Evolutionary conservation across 2,888 invertebrate species (phyloP).

Genomic region (Tetheella fluctuosa): DNA sequence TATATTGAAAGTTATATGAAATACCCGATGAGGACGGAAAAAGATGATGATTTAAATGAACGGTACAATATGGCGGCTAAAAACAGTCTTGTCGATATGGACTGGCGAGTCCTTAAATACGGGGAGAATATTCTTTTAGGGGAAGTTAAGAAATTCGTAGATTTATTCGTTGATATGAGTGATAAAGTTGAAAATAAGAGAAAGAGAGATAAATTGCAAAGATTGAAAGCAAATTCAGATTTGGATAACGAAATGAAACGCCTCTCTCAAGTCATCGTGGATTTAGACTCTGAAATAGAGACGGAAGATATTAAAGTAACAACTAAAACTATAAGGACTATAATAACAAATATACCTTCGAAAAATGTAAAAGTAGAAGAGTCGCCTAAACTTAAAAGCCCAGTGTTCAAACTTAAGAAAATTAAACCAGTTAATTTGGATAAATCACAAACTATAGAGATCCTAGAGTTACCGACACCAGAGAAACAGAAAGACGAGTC

Average conservation of each 20-base stretch:
- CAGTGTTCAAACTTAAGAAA: slow-evolving; percentile 70
- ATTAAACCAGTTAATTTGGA: slow-evolving; percentile 68
- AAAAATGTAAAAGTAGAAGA: slow-evolving; percentile 50
- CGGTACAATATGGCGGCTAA: slow-evolving; percentile 70
- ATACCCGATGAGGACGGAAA: slow-evolving; percentile 43
- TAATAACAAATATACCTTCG: slow-evolving; percentile 33
- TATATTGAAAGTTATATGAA: slow-evolving; percentile 70
- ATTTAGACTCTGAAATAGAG: slow-evolving; percentile 64
- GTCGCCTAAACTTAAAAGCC: slow-evolving; percentile 56
- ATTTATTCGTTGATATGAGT: slow-evolving; percentile 57
- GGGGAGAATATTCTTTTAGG: slow-evolving; percentile 78
- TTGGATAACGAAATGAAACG: slow-evolving; percentile 78
- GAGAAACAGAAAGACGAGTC: slow-evolving; percentile 60
- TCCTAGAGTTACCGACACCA: slow-evolving; percentile 44
- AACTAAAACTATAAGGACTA: slow-evolving; percentile 42
- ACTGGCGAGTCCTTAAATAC: slow-evolving; percentile 78
- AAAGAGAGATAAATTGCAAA: slow-evolving; percentile 54
- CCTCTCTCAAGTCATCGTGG: slow-evolving; percentile 72
- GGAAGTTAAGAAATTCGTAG: slow-evolving; percentile 72
- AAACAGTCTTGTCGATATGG: slow-evolving; percentile 75
- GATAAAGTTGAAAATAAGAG: slow-evolving; percentile 59
- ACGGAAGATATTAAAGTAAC: slow-evolving; percentile 44
- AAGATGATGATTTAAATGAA: slow-evolving; percentile 66
- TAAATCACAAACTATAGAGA: slow-evolving; percentile 34
- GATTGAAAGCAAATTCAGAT: slow-evolving; percentile 63